Base-by-base conservation (phyloP, 2,888 invertebrate species). In the Drosophila prolongata region DNA sequence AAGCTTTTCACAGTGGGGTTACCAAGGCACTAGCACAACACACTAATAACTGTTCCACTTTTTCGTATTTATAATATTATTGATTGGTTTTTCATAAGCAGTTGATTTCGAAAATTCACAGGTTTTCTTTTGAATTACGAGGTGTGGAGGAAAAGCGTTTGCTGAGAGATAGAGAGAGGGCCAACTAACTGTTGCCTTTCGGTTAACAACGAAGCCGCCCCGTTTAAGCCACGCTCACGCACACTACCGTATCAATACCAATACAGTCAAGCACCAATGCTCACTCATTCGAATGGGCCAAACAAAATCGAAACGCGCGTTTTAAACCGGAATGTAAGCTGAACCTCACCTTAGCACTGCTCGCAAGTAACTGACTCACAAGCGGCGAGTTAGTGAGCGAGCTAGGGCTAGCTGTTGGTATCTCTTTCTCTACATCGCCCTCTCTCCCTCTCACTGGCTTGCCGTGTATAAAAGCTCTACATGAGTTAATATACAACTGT, bases 291-390 rank as follows among this genome's bases (percentile, higher is more conserved):
- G 14, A 47, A 47, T 42, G 27, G 34, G 47, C 60, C 66, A 49
- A 77, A 66, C n/a, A 46, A 38, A 50, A 53, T 42, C 67, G 50
- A 35, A 58, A 54, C 57, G 56, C 66, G 59, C 73, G 58, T 44
- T 49, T 66, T 43, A 13, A 55, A 44, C 52, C 61, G 37, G 43
- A 50, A 62, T 71, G 43, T 11, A 55, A 50, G 53, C 83, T 11
- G 58, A 50, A 55, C 83, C 83, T 83, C 87, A 83, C 83, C 87
- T 83, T 79, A 79, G 61, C 69, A 75, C 87, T 75, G 84, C 79
- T 87, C 76, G 80, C 56, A 74, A 83, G 76, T 76, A 79, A 79
- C 80, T 83, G 79, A 86, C 81, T 83, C 73, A 76, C 78, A 77
- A 43, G 30, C 30, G 11, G 47, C 47, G 62, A 50, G 65, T 75